Base-by-base conservation (phyloP, 2,888 invertebrate genomes). In the Tinea trinotella region DNA sequence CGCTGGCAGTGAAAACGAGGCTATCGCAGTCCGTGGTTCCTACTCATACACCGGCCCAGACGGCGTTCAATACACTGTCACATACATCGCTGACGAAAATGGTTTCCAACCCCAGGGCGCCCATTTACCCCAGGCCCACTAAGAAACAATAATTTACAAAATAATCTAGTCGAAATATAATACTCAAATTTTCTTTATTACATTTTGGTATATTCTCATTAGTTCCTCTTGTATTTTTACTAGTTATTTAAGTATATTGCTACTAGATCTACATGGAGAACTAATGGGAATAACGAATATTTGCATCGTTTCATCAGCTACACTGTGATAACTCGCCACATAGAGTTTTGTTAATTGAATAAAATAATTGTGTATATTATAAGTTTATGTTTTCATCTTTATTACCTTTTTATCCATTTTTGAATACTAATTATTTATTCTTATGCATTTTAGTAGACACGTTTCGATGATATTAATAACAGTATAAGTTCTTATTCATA, bases 31-130 rank as follows among this genome's bases (percentile, higher is more conserved):
- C 59, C 64, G 63, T 13, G 84, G 83, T 22, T 58, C 61, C 52
- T 84, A 7, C 76, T 61, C 71, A 1, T 82, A 78, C 76, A 13
- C 56, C 58, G 88, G 82, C 10, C 64, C 67, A 19, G 88, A 88
- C 55, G 87, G 87, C n/a, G n/a, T n/a, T 36, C 64, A 76, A 17
- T 88, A 89, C 79, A 60, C 63, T 24, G 71, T 89, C 48, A 67
- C 60, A 55, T 90, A 88, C 80, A 59, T 75, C 57, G 88, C 89
- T 40, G 69, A 87, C 68, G 77, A 86, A 66, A 64, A 76, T 61
- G 90, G 90, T 10, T 90, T 87, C 85, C 79, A 80, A 60, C 76
- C 89, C 65, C 34, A 54, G 10, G 80, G 71, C n/a, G 65, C 66
- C 49, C 80, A 82, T 56, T 54, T 83, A 35, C 80, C 81, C 66